These are phyloP conservation scores for Amphipyra tragopoginis DNA, from an alignment of 2,888 invertebrate genomes.

Conservation along the genomic window DNA sequence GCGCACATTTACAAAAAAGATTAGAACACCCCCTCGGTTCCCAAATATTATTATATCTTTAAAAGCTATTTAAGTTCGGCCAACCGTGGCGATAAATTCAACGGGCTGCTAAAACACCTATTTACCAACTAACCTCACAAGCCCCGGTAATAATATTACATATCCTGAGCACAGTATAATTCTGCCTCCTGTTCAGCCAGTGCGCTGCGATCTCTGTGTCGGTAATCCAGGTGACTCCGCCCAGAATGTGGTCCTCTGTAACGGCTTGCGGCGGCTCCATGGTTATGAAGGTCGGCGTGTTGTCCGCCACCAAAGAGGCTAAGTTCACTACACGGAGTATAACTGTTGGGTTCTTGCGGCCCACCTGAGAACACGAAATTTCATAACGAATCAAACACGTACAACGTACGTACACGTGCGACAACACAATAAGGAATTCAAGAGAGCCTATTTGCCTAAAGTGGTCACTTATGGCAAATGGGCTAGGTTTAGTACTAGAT, in stretches of 20 bases:
- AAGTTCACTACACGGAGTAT: slow-evolving; percentile 91
- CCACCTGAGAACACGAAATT: slow-evolving; percentile 84
- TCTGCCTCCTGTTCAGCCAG: slow-evolving; percentile 97
- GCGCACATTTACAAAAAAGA: no score
- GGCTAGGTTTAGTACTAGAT: no score
- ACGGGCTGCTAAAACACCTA: background rate
- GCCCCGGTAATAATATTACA: slow-evolving; percentile 82
- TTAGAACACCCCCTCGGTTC: no score
- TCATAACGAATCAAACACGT: no score
- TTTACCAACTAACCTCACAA: slow-evolving; percentile 71
- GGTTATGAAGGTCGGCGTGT: slow-evolving; percentile 64
- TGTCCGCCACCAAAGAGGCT: slow-evolving; percentile 61
- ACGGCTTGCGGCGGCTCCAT: slow-evolving; percentile 87
- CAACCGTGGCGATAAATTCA: no score
- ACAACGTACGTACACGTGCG: no score
- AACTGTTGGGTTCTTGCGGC: slow-evolving; percentile 93
- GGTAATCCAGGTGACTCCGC: slow-evolving; percentile 93
- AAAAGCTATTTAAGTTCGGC: no score
- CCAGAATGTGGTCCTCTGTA: slow-evolving; percentile 91
- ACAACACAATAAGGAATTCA: no score
- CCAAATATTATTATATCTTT: no score
- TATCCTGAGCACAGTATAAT: slow-evolving; percentile 90
- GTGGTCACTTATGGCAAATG: no score
- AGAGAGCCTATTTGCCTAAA: no score
- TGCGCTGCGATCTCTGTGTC: slow-evolving; percentile 91